phyloP scores from a whole-genome alignment of 2,797 vertebrate genomes.

The Lepilemur septentrionalis region DNA sequence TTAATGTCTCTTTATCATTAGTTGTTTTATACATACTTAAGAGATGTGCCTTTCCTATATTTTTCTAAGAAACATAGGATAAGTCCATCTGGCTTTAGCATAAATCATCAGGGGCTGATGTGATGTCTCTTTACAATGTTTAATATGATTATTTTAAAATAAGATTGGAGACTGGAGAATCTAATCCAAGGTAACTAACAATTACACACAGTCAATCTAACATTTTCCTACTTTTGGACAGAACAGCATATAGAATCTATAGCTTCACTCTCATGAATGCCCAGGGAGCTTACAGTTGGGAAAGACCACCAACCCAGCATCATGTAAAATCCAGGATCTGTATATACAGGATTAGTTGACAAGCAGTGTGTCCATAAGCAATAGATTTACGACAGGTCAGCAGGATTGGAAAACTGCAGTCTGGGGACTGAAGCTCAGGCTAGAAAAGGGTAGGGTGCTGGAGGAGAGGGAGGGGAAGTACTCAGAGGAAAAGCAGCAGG shows the following conservation, averaged over 20 bases:
- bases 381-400: background rate
- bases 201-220: background rate
- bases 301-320: background rate
- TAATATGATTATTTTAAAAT: background rate
- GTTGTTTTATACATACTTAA: background rate
- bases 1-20: background rate
- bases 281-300: background rate
- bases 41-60: background rate
- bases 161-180: background rate
- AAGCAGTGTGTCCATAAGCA: background rate
- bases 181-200: background rate
- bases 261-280: background rate
- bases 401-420: background rate
- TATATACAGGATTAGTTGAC: background rate
- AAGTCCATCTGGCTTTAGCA: background rate
- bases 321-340: background rate
- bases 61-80: background rate
- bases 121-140: background rate
- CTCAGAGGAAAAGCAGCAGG: background rate
- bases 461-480: background rate
- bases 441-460: background rate
- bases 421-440: background rate
- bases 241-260: background rate
- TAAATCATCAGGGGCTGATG: background rate
- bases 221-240: background rate